Base-by-base conservation (phyloP, 2,797 vertebrate species). In the Podarcis lilfordi region DNA sequence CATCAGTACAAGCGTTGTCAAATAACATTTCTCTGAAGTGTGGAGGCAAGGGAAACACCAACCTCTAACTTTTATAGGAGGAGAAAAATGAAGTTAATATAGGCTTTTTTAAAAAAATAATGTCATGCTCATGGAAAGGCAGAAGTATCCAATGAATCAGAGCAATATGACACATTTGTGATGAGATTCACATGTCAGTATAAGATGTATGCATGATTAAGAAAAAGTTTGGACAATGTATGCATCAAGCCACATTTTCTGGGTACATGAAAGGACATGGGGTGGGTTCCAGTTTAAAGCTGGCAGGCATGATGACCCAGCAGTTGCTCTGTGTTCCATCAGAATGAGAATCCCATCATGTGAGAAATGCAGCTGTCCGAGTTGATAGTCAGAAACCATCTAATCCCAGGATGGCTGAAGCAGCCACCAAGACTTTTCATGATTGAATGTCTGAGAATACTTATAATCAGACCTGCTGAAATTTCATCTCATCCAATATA, bases 61-160 rank as follows among this genome's bases (percentile, higher is more conserved):
- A 10, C 29, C 71, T 89, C 40, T 0, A 0, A 93, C 81, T 85
- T 89, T 5, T 1, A 84, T 45, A 23, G 0, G 68, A 74, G 4
- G 45, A 86, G 3, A 23, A 82, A 68, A 86, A 80, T 79, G 45
- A 55, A 55, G 50, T 15, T 55, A 55, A 55, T 6, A 86, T 3
- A 32, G 89, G 64, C 80, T 43, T 69, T 0, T 40, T n/a, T n/a
- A n/a, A n/a, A n/a, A n/a, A n/a, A n/a, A n/a, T n/a, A n/a, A n/a
- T 27, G 69, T 61, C 43, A 87, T 19, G 8, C 78, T n/a, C 40
- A 40, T 55, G 45, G 64, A 80, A 72, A 35, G 4, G 88, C 25
- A 32, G 82, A 84, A 83, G 89, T 29, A 59, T 93, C 92, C 92
- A 95, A 95, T 89, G 55, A 89, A 77, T 84, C 82, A 68, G 69